phyloP scores from a whole-genome alignment of 2,888 invertebrate species.

The Cheilosia variabilis region DNA sequence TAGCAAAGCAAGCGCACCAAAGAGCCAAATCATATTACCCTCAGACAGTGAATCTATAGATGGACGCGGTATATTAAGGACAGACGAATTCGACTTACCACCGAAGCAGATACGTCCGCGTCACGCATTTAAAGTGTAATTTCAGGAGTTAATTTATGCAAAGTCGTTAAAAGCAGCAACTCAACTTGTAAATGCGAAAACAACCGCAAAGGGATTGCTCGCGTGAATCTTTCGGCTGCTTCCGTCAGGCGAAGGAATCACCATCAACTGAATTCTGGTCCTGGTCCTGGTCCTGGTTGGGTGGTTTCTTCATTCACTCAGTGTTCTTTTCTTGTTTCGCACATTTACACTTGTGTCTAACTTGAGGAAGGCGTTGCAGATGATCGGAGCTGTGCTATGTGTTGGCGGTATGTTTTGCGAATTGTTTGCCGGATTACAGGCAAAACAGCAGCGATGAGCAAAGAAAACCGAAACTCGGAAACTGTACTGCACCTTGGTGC shows the following conservation, averaged over 20 bases:
- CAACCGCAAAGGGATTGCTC: slow-evolving; percentile 70
- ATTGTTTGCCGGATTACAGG: slow-evolving; percentile 48
- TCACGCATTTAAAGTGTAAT: slow-evolving; percentile 74
- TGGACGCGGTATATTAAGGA: background rate
- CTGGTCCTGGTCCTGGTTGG: background rate
- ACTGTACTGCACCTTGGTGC: background rate
- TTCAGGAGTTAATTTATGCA: slow-evolving; percentile 73
- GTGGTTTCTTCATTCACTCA: background rate
- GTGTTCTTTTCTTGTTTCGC: slow-evolving; percentile 58
- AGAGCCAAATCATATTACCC: slow-evolving; percentile 42
- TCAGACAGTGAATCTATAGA: background rate
- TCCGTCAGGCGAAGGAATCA: slow-evolving; percentile 5
- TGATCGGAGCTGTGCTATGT: slow-evolving; percentile 56
- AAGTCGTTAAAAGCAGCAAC: slow-evolving; percentile 74
- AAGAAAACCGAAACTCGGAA: slow-evolving; percentile 11
- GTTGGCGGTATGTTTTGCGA: slow-evolving; percentile 18
- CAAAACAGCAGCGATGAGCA: slow-evolving; percentile 40
- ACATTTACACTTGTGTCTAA: slow-evolving; percentile 51
- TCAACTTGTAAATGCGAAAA: slow-evolving; percentile 75
- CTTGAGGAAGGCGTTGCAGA: slow-evolving; percentile 42
- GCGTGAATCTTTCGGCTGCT: slow-evolving; percentile 50
- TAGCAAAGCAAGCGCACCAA: slow-evolving; percentile 12
- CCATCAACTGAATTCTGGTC: background rate
- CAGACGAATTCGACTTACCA: background rate
- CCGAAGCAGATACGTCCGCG: slow-evolving; percentile 46